A percentile compares a stretch with the other conserved stretches of the same genome.
phyloP scores from a whole-genome alignment of 64 coral and sea anemone genomes.

The Acropora yongei region DNA sequence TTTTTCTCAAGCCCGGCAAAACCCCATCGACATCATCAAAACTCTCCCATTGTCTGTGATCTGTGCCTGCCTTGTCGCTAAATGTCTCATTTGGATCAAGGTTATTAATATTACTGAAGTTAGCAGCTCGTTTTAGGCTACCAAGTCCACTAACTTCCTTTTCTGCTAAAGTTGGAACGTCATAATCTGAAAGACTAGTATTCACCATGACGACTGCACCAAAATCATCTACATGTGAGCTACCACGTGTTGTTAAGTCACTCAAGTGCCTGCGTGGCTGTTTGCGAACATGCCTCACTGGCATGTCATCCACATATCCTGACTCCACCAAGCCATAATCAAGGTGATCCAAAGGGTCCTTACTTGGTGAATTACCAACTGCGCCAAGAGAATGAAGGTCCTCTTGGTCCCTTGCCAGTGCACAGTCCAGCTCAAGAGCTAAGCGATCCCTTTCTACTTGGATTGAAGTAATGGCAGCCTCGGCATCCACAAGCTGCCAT shows the following conservation, averaged over 20 bases:
- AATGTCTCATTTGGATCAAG: constrained; percentile 85
- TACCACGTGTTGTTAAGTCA: constrained; percentile 79
- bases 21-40: constrained; percentile 60
- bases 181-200: constrained; percentile 57
- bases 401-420: constrained; percentile 69
- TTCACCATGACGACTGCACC: constrained; percentile 42
- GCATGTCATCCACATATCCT: constrained; percentile 55
- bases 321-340: constrained; percentile 73
- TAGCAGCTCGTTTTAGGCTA: constrained; percentile 84
- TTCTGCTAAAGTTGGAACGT: constrained; percentile 73
- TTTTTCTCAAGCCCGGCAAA: neutral
- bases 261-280: constrained; percentile 88
- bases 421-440: constrained; percentile 85
- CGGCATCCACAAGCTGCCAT: constrained; percentile 91
- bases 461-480: constrained; percentile 87
- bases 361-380: constrained; percentile 26
- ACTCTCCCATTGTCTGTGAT: constrained; percentile 28
- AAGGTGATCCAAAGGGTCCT: constrained; percentile 51
- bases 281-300: constrained; percentile 61
- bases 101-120: constrained; percentile 94
- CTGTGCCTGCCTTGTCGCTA: constrained; percentile 4
- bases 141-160: constrained; percentile 74
- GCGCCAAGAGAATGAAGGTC: constrained; percentile 51
- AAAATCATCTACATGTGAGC: constrained; percentile 74
- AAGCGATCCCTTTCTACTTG: constrained; percentile 91